A percentile compares a stretch with the other conserved stretches of the same genome.
Conservation (phyloP, 2,888 invertebrate species). For the Belgica antarctica region DNA sequence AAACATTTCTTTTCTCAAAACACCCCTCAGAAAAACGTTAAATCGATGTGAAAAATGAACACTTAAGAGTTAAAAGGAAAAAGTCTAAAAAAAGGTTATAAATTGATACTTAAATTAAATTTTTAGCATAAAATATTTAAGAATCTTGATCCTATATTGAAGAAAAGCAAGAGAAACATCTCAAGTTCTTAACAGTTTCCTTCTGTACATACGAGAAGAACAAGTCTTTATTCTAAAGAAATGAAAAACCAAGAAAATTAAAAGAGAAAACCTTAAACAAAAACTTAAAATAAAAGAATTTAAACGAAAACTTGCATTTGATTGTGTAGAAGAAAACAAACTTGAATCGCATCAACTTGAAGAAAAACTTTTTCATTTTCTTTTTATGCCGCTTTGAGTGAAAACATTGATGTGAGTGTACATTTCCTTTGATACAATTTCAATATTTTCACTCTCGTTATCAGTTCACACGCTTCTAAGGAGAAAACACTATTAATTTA, state of each 20-base stretch:
- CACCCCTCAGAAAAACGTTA: background rate
- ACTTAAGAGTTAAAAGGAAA: slow-evolving; percentile 15
- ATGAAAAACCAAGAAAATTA: background rate
- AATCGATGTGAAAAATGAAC: slow-evolving; percentile 31
- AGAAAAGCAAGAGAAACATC: background rate
- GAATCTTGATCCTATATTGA: no score
- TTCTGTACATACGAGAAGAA: slow-evolving; percentile 13
- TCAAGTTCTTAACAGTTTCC: background rate
- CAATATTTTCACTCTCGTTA: slow-evolving; percentile 26
- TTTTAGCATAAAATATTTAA: slow-evolving; percentile 42
- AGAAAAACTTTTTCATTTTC: slow-evolving; percentile 14
- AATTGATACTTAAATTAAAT: slow-evolving; percentile 37
- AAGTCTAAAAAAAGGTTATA: background rate
- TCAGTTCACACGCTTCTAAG: slow-evolving; percentile 32
- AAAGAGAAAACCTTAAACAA: background rate
- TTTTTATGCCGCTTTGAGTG: slow-evolving; percentile 20
- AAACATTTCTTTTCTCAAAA: background rate
- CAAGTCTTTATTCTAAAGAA: slow-evolving; percentile 3
- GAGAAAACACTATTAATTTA: background rate
- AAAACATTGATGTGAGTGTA: background rate
- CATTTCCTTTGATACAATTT: background rate
- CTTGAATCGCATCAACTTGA: background rate
- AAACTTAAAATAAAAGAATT: slow-evolving; percentile 6
- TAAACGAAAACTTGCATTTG: slow-evolving; percentile 13
- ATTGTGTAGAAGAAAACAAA: slow-evolving; percentile 10